A percentile compares a stretch with the other conserved stretches of the same genome.
These are phyloP conservation scores for Ancistrus triradiatus DNA, from an alignment of 2,113 vertebrate genomes.

Conservation along the genomic window DNA sequence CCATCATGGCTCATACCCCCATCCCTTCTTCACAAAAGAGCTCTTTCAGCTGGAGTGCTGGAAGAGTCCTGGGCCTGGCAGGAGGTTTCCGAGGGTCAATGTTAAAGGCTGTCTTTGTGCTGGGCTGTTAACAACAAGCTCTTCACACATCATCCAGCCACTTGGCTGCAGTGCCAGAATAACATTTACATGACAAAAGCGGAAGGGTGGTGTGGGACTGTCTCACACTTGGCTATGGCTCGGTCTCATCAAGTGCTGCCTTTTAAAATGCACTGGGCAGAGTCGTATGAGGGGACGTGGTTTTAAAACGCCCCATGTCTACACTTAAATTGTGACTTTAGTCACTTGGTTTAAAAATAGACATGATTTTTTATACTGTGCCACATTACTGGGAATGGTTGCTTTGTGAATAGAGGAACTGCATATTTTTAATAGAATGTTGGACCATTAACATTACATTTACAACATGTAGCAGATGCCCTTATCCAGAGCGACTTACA, in stretches of 20 bases:
- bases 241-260: conserved; percentile 45
- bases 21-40: conserved; percentile 60
- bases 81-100: conserved; percentile 63
- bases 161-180: conserved; percentile 61
- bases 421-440: background rate
- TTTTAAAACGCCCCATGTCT: background rate
- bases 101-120: conserved; percentile 67
- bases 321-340: background rate
- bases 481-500: too few species aligned
- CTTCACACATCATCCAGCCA: conserved; percentile 63
- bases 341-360: conserved; percentile 9
- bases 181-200: conserved; percentile 73
- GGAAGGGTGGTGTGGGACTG: conserved; percentile 42
- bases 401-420: background rate
- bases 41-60: conserved; percentile 66
- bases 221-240: conserved; percentile 49
- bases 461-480: too few species aligned
- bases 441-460: too few species aligned
- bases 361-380: conserved; percentile 4
- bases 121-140: conserved; percentile 62
- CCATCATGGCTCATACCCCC: conserved; percentile 52
- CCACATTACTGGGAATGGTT: background rate
- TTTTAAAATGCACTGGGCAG: conserved; percentile 43
- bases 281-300: conserved; percentile 24
- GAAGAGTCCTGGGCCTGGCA: conserved; percentile 59